phyloP scores from a whole-genome alignment of 2,888 invertebrate genomes.

The Cheilosia pagana region DNA sequence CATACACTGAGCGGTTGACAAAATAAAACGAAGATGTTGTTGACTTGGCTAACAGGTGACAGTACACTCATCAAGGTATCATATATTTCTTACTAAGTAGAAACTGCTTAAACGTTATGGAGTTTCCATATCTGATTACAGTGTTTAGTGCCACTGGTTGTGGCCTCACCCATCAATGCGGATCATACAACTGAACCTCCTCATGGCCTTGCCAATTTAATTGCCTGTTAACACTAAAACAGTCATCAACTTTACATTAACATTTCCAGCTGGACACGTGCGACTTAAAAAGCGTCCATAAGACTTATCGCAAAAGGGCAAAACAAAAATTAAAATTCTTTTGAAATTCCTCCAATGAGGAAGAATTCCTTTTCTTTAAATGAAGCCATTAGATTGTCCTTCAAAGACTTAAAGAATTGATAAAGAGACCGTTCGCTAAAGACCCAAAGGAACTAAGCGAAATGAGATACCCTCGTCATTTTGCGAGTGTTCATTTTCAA shows the following conservation, averaged over 20 bases:
- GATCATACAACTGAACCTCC: too few species aligned
- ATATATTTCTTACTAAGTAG: too few species aligned
- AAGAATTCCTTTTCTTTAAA: constrained; percentile 7
- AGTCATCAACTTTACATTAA: not conserved
- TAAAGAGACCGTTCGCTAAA: constrained; percentile 32
- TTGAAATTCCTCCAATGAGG: not conserved
- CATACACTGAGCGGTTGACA: too few species aligned
- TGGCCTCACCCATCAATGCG: too few species aligned
- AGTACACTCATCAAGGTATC: too few species aligned
- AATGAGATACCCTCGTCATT: constrained; percentile 39
- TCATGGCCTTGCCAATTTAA: not conserved
- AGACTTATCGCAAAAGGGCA: not conserved
- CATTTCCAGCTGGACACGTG: not conserved
- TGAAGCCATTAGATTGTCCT: constrained; percentile 7
- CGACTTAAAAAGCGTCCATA: not conserved
- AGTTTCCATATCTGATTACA: too few species aligned
- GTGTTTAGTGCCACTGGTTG: too few species aligned
- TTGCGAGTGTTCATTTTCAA: constrained; percentile 40
- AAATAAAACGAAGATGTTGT: too few species aligned
- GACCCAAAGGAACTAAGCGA: constrained; percentile 18
- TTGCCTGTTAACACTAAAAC: not conserved
- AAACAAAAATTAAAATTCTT: not conserved
- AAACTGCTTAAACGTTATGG: too few species aligned
- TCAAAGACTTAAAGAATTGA: constrained; percentile 10
- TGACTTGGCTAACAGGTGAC: too few species aligned